phyloP scores from a whole-genome alignment of 2,888 invertebrate genomes.

The Catonia carolina region DNA sequence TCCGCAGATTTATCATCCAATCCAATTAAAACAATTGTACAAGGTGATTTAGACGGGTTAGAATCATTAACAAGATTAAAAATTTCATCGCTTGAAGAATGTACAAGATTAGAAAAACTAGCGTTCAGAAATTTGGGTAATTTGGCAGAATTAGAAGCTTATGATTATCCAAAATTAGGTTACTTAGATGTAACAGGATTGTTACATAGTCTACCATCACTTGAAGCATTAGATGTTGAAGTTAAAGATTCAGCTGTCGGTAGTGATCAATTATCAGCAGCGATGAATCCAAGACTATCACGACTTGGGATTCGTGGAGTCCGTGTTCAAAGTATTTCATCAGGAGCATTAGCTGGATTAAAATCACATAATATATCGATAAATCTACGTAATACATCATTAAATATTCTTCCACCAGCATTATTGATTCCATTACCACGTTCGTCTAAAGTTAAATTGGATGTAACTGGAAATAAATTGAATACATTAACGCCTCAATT shows the following conservation, averaged over 20 bases:
- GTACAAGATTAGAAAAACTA: slow-evolving; percentile 73
- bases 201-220: slow-evolving; percentile 62
- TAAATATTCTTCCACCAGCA: slow-evolving; percentile 70
- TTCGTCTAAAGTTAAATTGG: slow-evolving; percentile 71
- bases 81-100: slow-evolving; percentile 57
- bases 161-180: slow-evolving; percentile 70
- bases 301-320: slow-evolving; percentile 68
- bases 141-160: slow-evolving; percentile 61
- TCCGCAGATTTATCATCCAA: slow-evolving; percentile 75
- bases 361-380: slow-evolving; percentile 64
- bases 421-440: slow-evolving; percentile 80
- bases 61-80: slow-evolving; percentile 49
- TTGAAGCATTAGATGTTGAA: slow-evolving; percentile 75
- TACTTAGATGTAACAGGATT: slow-evolving; percentile 82
- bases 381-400: slow-evolving; percentile 72
- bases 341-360: slow-evolving; percentile 75
- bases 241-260: slow-evolving; percentile 76
- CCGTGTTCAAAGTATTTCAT: slow-evolving; percentile 67
- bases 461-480: slow-evolving; percentile 71
- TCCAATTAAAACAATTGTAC: slow-evolving; percentile 67
- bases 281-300: slow-evolving; percentile 69
- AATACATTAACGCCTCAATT: slow-evolving; percentile 70
- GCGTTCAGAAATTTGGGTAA: slow-evolving; percentile 68
- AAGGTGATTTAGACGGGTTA: slow-evolving; percentile 67
- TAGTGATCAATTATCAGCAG: slow-evolving; percentile 71